phyloP scores from a whole-genome alignment of 2,888 invertebrate genomes.

The Thyatira batis region DNA sequence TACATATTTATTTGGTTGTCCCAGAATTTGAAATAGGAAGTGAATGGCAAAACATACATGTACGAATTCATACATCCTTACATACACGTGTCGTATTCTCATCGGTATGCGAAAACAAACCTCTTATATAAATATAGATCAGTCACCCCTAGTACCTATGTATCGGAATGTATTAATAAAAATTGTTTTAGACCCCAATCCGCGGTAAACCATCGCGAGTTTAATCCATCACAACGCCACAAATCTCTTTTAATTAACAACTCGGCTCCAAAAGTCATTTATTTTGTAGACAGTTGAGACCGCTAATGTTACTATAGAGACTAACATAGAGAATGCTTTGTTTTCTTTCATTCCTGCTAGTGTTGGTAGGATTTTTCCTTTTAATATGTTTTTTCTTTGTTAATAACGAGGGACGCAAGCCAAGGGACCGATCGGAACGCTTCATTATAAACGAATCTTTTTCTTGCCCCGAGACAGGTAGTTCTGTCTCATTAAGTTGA shows the following conservation, averaged over 20 bases:
- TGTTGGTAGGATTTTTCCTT: background rate
- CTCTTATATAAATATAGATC: too few species aligned
- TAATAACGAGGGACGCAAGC: constrained; percentile 1
- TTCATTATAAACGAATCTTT: constrained; percentile 5
- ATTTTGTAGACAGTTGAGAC: constrained; percentile 31
- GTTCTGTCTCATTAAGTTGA: background rate
- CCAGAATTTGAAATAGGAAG: background rate
- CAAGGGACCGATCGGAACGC: constrained; percentile 6
- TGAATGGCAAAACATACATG: background rate
- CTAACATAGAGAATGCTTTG: constrained; percentile 5
- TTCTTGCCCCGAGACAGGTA: background rate
- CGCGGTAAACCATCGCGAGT: constrained; percentile 11
- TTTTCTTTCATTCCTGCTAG: background rate
- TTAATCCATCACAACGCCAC: constrained; percentile 36
- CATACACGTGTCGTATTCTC: too few species aligned
- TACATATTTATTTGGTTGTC: background rate
- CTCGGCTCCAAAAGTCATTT: constrained; percentile 33
- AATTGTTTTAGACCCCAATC: constrained; percentile 13
- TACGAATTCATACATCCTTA: too few species aligned
- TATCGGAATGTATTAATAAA: too few species aligned
- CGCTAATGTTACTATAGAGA: constrained; percentile 12
- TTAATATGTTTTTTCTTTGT: constrained; percentile 1
- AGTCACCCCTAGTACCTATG: too few species aligned
- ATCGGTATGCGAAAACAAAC: too few species aligned
- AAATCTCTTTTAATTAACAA: constrained; percentile 39